phyloP scores from a whole-genome alignment of 1,140 invertebrate genomes.

The Polypedilum pembai region DNA sequence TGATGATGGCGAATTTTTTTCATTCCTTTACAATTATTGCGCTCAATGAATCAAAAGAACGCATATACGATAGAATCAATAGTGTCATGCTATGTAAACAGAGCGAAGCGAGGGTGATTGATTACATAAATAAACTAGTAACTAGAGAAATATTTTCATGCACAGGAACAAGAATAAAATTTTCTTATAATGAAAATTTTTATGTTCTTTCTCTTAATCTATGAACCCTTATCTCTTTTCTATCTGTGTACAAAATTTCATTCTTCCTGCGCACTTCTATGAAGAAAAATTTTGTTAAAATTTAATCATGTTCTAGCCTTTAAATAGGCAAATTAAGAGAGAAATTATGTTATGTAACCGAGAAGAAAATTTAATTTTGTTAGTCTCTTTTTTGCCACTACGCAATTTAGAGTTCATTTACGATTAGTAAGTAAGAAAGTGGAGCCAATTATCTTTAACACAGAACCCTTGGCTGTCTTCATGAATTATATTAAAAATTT shows the following conservation, averaged over 20 bases:
- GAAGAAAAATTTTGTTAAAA: background rate
- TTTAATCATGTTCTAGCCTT: background rate
- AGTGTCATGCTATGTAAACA: background rate
- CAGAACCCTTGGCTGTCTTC: too few species aligned
- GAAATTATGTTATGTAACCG: too few species aligned
- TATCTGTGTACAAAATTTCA: background rate
- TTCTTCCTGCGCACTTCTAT: background rate
- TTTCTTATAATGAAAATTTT: background rate
- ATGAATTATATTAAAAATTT: too few species aligned
- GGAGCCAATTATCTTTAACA: too few species aligned
- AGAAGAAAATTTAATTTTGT: too few species aligned
- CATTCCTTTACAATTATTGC: background rate
- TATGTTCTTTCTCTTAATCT: background rate
- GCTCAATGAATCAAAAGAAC: background rate
- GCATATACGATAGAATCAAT: background rate
- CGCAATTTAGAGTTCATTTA: too few species aligned
- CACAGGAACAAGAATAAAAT: background rate
- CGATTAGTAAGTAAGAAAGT: too few species aligned
- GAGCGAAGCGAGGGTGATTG: background rate
- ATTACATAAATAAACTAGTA: background rate
- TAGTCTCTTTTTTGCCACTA: too few species aligned
- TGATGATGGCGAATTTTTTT: background rate
- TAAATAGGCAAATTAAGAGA: too few species aligned
- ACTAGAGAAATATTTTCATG: background rate
- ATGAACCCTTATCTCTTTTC: background rate